A percentile compares a stretch with the other conserved stretches of the same genome.
These are phyloP conservation scores for Drosophila athabasca DNA, from an alignment of 1,140 invertebrate species.

Conservation along the genomic window DNA sequence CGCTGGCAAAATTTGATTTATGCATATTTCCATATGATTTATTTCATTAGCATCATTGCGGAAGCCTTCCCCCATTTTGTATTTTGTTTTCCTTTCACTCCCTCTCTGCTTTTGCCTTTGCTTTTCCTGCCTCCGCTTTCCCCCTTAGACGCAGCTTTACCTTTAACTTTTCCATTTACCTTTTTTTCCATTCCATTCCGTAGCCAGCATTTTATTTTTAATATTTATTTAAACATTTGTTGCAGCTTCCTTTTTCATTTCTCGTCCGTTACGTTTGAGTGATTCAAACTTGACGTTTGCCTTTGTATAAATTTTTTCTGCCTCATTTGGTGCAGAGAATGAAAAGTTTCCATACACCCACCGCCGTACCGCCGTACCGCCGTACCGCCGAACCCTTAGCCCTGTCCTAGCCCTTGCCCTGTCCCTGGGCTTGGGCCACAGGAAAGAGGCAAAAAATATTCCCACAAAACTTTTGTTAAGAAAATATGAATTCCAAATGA, in stretches of 20 bases:
- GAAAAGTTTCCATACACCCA: slow-evolving; percentile 72
- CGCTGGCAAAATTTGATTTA: slow-evolving; percentile 74
- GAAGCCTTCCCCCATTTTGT: slow-evolving; percentile 14
- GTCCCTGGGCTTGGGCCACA: not conserved
- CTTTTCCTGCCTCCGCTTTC: not conserved
- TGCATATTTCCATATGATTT: slow-evolving; percentile 82
- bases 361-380: slow-evolving; percentile 1
- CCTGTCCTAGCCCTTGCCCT: not conserved
- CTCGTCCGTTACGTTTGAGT: slow-evolving; percentile 81
- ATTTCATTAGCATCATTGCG: slow-evolving; percentile 78
- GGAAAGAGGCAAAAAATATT: slow-evolving; percentile 57
- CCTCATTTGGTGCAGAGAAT: slow-evolving; percentile 80
- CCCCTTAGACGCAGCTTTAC: slow-evolving; percentile 18
- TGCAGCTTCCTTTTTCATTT: slow-evolving; percentile 80
- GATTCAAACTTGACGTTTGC: slow-evolving; percentile 81
- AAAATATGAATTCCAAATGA: slow-evolving; percentile 82
- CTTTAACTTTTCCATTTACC: slow-evolving; percentile 51
- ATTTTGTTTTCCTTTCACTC: slow-evolving; percentile 12
- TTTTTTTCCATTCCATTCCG: slow-evolving; percentile 23
- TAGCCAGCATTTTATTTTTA: slow-evolving; percentile 58
- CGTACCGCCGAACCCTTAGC: not conserved
- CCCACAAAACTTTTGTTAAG: slow-evolving; percentile 80
- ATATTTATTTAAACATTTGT: slow-evolving; percentile 82
- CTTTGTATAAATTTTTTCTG: slow-evolving; percentile 80
- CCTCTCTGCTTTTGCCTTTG: not conserved